phyloP scores from a whole-genome alignment of 2,888 invertebrate genomes.

The Limnephilus auricula region DNA sequence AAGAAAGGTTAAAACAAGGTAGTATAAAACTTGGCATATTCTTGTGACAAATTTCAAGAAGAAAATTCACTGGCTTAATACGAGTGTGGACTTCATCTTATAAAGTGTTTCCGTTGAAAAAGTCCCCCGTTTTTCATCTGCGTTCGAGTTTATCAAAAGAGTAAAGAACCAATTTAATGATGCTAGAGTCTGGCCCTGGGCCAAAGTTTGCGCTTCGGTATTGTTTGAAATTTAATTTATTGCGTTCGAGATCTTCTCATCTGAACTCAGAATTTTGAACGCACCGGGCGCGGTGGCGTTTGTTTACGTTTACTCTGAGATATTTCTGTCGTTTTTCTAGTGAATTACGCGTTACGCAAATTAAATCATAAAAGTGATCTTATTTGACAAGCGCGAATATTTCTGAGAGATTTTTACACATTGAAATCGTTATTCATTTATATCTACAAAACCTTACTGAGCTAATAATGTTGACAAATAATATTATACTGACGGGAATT shows the following conservation, averaged over 20 bases:
- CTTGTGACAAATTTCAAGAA: not conserved
- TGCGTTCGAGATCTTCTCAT: conserved; percentile 48
- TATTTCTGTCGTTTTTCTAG: conserved; percentile 34
- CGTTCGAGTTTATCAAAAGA: conserved; percentile 37
- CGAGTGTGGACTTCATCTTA: not conserved
- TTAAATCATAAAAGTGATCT: conserved; percentile 37
- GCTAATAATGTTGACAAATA: not conserved
- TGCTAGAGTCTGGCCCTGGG: conserved; percentile 45
- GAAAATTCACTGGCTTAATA: too few species aligned
- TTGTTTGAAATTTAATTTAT: conserved; percentile 61
- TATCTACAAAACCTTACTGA: not conserved
- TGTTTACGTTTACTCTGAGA: conserved; percentile 30
- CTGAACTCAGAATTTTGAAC: not conserved
- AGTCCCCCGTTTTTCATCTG: not conserved
- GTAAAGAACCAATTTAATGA: conserved; percentile 49
- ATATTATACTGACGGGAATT: not conserved
- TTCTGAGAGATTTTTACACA: not conserved
- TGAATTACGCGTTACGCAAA: conserved; percentile 15
- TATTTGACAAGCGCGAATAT: conserved; percentile 32
- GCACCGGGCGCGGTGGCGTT: conserved; percentile 15
- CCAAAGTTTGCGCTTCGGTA: conserved; percentile 53
- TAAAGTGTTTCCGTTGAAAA: not conserved
- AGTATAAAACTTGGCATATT: not conserved
- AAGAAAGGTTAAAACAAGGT: not conserved
- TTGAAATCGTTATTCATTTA: not conserved